Evolutionary conservation across 1,140 invertebrate genomes (phyloP).

Genomic region (Caerostris darwini): DNA sequence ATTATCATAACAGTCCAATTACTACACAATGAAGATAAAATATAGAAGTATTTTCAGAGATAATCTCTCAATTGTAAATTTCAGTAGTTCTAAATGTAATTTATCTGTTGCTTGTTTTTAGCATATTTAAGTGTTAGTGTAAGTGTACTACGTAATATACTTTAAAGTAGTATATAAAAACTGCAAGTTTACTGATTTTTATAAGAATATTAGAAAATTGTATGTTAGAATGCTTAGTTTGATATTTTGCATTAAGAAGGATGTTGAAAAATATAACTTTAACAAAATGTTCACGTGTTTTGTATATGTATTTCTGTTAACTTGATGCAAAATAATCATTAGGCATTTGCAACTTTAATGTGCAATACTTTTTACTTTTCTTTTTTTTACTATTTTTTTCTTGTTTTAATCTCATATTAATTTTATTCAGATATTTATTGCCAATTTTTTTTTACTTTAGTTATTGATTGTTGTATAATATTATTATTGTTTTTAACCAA

Average conservation of each 20-base stretch:
- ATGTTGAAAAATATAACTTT: neutral
- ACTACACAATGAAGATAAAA: no score
- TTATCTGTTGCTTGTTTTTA: no score
- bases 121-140: no score
- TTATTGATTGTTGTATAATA: neutral
- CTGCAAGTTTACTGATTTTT: neutral
- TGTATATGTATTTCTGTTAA: neutral
- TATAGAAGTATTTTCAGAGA: no score
- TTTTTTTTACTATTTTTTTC: neutral
- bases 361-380: conserved; percentile 4
- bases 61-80: no score
- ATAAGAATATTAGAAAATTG: neutral
- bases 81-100: no score
- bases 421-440: neutral
- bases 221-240: neutral
- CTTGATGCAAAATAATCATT: neutral
- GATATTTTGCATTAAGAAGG: neutral
- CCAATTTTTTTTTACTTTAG: neutral
- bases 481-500: neutral
- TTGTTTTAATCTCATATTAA: neutral
- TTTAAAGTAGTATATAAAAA: neutral
- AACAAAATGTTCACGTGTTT: neutral
- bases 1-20: no score
- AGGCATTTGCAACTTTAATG: neutral
- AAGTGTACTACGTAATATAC: no score